These are phyloP conservation scores for Acrocera orbiculus DNA, from an alignment of 2,888 invertebrate species.

Conservation along the genomic window DNA sequence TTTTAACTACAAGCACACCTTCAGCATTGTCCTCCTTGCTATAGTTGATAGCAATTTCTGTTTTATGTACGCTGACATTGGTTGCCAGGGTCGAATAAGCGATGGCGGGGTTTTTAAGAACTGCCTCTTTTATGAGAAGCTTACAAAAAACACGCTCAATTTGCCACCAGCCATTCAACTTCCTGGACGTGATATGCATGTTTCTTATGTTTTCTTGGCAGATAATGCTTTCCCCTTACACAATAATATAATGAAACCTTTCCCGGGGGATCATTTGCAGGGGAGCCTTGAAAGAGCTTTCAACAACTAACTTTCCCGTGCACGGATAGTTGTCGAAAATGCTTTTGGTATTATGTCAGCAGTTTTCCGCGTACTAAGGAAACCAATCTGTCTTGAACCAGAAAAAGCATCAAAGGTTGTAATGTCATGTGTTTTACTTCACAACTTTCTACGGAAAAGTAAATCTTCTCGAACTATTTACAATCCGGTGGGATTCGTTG, in stretches of 20 bases:
- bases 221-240: background rate
- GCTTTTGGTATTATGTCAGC: conserved; percentile 2
- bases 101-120: conserved; percentile 14
- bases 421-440: background rate
- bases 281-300: background rate
- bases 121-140: background rate
- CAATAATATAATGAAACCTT: conserved; percentile 2
- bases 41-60: conserved; percentile 17
- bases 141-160: background rate
- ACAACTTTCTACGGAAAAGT: background rate
- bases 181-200: background rate
- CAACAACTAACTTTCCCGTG: background rate
- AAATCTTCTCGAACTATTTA: too few species aligned
- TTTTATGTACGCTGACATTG: conserved; percentile 20
- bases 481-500: too few species aligned
- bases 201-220: conserved; percentile 1
- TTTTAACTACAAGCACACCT: conserved; percentile 18
- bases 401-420: background rate
- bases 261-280: background rate
- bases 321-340: conserved; percentile 1
- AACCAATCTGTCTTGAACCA: background rate
- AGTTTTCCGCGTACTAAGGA: conserved; percentile 1
- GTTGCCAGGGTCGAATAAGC: conserved; percentile 18
- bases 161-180: background rate
- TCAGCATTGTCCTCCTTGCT: conserved; percentile 18